Evolutionary conservation across 2,797 vertebrate genomes (phyloP).

Genomic region (Macroramphosus scolopax): DNA sequence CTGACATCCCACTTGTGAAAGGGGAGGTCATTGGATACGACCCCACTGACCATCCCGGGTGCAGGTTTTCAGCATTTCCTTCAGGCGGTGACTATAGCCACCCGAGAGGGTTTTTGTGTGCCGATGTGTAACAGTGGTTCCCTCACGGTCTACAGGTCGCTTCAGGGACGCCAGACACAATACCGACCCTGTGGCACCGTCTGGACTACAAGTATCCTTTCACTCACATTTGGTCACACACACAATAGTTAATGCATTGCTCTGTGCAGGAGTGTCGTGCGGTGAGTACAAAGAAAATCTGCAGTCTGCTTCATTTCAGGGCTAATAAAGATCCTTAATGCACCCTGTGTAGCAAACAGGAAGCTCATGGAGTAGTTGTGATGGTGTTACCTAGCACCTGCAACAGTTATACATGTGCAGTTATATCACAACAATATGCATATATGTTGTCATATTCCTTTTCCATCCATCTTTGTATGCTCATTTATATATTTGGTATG

Average conservation of each 20-base stretch:
- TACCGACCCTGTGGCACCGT: constrained; percentile 48
- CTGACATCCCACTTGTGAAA: constrained; percentile 30
- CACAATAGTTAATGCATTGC: constrained; percentile 32
- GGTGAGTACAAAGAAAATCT: constrained; percentile 7
- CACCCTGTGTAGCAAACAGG: constrained; percentile 1
- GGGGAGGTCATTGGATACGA: too few relatives aligned
- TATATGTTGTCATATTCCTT: too few relatives aligned
- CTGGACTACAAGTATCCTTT: constrained; percentile 62
- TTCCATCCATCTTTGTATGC: too few relatives aligned
- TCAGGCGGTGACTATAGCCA: too few relatives aligned
- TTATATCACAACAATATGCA: too few relatives aligned
- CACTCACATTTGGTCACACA: constrained; percentile 25
- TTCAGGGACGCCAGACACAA: constrained; percentile 46
- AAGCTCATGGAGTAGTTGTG: constrained; percentile 13
- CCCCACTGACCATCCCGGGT: too few relatives aligned
- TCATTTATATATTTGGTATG: too few relatives aligned
- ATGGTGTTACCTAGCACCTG: neutral
- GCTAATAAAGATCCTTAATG: constrained; percentile 8
- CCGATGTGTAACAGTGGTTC: constrained; percentile 40
- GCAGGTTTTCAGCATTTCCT: too few relatives aligned
- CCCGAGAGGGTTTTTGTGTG: constrained; percentile 44
- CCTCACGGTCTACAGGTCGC: constrained; percentile 54
- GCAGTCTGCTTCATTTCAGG: constrained; percentile 19
- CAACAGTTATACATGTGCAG: too few relatives aligned
- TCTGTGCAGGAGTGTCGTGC: too few relatives aligned